These are phyloP conservation scores for Agapornis canus DNA, from an alignment of 2,797 vertebrate genomes.

Conservation along the genomic window DNA sequence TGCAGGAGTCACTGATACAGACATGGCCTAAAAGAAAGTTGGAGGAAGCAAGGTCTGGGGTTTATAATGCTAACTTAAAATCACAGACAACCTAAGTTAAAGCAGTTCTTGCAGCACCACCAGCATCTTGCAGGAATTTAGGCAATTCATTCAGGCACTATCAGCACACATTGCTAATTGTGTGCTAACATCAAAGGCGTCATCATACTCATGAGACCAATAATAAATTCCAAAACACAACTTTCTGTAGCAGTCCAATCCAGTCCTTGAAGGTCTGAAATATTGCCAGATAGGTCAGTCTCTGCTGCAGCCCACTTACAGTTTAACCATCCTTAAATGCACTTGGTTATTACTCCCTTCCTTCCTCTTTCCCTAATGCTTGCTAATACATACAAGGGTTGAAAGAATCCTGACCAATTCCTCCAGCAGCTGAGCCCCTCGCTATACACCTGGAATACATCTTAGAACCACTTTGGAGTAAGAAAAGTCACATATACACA, in stretches of 20 bases:
- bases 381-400: fast-evolving
- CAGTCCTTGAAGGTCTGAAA: background rate
- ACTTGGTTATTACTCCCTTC: background rate
- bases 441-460: background rate
- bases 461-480: background rate
- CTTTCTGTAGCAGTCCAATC: background rate
- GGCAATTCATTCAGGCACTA: background rate
- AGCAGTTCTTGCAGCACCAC: background rate
- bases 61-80: background rate
- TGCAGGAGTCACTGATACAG: background rate
- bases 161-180: background rate
- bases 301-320: background rate
- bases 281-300: background rate
- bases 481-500: background rate
- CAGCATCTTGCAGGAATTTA: background rate
- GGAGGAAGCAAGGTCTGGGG: fast-evolving
- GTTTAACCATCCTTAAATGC: background rate
- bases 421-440: background rate
- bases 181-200: background rate
- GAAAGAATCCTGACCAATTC: background rate
- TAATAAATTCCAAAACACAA: background rate
- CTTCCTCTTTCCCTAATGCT: background rate
- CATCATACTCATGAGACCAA: background rate
- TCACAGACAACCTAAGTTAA: background rate
- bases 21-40: background rate